Percentiles rank a stretch among this genome's conserved stretches.
phyloP scores from a whole-genome alignment of 2,888 invertebrate species.

The Polia nebulosa region DNA sequence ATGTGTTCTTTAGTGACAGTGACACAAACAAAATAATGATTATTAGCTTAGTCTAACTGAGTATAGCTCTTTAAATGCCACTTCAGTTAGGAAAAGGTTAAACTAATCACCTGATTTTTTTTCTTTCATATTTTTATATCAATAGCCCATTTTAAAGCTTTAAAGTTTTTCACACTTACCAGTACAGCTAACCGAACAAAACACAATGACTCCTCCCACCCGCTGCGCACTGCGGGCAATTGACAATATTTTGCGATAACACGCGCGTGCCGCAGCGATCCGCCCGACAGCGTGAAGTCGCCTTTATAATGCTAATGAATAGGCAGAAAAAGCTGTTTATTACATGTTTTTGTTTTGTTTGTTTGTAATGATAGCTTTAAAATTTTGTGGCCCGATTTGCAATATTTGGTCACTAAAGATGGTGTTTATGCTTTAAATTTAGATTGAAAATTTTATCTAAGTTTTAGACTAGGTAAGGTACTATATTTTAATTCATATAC shows the following conservation, averaged over 20 bases:
- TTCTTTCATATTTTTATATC: not conserved
- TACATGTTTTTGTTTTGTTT: slow-evolving; percentile 20
- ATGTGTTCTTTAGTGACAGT: not conserved
- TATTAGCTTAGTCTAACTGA: not conserved
- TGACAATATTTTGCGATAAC: slow-evolving; percentile 77
- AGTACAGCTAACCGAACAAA: slow-evolving; percentile 52
- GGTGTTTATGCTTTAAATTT: too few species aligned
- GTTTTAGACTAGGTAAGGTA: too few species aligned
- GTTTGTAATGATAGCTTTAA: not conserved
- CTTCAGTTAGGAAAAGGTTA: not conserved
- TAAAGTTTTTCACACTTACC: slow-evolving; percentile 67
- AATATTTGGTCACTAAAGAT: not conserved
- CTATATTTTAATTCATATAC: too few species aligned
- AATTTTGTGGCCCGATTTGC: too few species aligned
- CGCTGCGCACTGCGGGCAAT: slow-evolving; percentile 79
- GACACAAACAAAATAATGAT: not conserved
- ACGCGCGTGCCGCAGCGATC: slow-evolving; percentile 75
- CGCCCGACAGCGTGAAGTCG: slow-evolving; percentile 68
- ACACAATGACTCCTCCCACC: slow-evolving; percentile 66
- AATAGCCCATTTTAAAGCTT: slow-evolving; percentile 33
- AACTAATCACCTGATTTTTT: not conserved
- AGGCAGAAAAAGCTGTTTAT: slow-evolving; percentile 22
- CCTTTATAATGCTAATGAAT: slow-evolving; percentile 50
- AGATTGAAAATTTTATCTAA: too few species aligned
- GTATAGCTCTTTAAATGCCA: not conserved